These are phyloP conservation scores for Nipponia nippon DNA, from an alignment of 2,113 vertebrate species.

Conservation along the genomic window DNA sequence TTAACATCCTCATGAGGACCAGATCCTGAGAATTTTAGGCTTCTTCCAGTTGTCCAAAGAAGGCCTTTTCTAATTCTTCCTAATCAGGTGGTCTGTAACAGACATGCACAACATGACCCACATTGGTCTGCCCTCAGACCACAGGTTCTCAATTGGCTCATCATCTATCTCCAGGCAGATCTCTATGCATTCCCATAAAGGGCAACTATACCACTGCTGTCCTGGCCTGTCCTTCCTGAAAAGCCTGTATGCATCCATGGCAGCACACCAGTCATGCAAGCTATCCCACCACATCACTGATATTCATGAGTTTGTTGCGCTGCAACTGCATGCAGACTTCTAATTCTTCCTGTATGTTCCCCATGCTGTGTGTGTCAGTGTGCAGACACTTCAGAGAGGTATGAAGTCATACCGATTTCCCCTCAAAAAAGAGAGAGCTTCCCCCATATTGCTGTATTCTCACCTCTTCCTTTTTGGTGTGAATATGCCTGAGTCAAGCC, in stretches of 20 bases:
- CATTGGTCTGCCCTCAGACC: neutral
- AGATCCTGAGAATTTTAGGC: neutral
- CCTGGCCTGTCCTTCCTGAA: neutral
- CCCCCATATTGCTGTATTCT: neutral
- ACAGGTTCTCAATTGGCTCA: neutral
- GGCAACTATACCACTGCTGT: neutral
- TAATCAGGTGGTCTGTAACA: neutral
- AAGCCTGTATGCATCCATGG: neutral
- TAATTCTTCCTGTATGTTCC: neutral
- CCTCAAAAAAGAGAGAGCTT: neutral
- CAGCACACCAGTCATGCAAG: neutral
- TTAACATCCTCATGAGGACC: neutral
- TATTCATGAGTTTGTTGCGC: neutral
- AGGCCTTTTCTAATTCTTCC: neutral
- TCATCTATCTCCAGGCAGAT: neutral
- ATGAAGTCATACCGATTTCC: neutral
- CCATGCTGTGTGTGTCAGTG: neutral
- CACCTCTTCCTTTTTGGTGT: neutral
- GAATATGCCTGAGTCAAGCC: neutral
- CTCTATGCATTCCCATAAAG: neutral
- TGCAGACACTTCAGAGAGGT: neutral
- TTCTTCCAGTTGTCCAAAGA: neutral
- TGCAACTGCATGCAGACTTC: neutral
- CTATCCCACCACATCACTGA: neutral
- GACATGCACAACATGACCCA: neutral